Base-by-base conservation (phyloP, 2,888 invertebrate genomes). In the Prosopocoilus inquinatus region DNA sequence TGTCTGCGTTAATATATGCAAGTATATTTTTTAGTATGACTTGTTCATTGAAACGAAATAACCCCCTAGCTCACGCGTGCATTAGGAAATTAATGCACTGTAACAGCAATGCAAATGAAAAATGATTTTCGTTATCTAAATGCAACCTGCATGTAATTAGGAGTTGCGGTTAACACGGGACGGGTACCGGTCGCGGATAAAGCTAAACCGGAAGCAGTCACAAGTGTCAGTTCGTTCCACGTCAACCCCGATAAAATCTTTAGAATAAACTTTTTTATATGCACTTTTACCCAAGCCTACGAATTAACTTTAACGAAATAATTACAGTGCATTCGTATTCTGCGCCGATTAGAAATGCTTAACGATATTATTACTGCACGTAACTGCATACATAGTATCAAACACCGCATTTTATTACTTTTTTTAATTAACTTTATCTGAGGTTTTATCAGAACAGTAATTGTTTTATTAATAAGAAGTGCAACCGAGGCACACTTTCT, bases 161-260 rank as follows among this genome's bases (percentile, higher is more conserved):
- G 16, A 9, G 41, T 41, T 44, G 12, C 32, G 43, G 34, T 47
- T 53, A 48, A 34, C 43, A 15, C 41, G 34, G 41, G 48, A 47
- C 43, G 16, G 48, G 43, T 41, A 35, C 43, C 43, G 47, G 39
- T 53, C 38, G 48, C 43, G 48, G 52, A 47, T 35, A 48, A 53
- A 53, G 48, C 43, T 53, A 53, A 41, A 55, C 55, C 55, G 55
- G 55, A 55, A 55, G 55, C 35, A 55, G 39, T 44, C 55, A 50
- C 50, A 43, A 55, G 50, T 55, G 55, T 55, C 55, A 55, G 55
- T 55, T 47, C 53, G 47, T 55, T 50, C 50, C 55, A 55, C 20
- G 55, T 55, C 55, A 55, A 41, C 50, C 16, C 2, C 41, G 55
- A 55, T 55, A 55, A 50, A 33, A 55, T 55, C 55, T 50, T 38